Evolutionary conservation across 1,140 invertebrate species (phyloP).

Genomic region (Cydia fagiglandana): DNA sequence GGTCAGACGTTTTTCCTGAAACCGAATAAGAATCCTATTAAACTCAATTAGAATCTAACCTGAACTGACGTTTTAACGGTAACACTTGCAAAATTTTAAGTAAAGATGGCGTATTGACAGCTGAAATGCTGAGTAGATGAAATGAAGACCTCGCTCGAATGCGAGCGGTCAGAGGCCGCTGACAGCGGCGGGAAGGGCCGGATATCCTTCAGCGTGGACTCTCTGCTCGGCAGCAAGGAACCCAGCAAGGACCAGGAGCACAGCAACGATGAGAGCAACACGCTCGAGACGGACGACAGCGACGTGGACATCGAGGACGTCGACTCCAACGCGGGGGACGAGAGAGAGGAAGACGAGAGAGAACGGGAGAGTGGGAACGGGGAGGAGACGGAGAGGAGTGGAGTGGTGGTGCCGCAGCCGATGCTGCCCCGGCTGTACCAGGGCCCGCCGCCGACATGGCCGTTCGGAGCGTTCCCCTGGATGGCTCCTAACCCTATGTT

Average conservation of each 20-base stretch:
- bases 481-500: conserved; percentile 75
- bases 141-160: conserved; percentile 77
- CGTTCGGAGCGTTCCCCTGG: conserved; percentile 74
- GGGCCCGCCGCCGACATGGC: conserved; percentile 67
- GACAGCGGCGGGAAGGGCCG: conserved; percentile 68
- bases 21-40: not conserved
- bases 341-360: conserved; percentile 53
- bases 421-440: conserved; percentile 71
- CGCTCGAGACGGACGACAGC: conserved; percentile 64
- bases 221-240: conserved; percentile 62
- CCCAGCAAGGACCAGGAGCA: conserved; percentile 53
- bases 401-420: conserved; percentile 72
- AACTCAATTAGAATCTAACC: not conserved
- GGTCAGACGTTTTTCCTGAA: not conserved
- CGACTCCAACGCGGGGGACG: conserved; percentile 64
- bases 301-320: conserved; percentile 75
- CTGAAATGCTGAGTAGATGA: conserved; percentile 68
- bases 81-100: not conserved
- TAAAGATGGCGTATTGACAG: conserved; percentile 7
- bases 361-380: conserved; percentile 44
- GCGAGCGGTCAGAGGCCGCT: conserved; percentile 70
- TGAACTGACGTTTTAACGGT: not conserved
- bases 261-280: conserved; percentile 65
- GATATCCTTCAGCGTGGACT: conserved; percentile 76
- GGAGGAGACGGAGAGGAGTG: conserved; percentile 60